Conservation (phyloP, 2,888 invertebrate species). For the Nowickia ferox region DNA sequence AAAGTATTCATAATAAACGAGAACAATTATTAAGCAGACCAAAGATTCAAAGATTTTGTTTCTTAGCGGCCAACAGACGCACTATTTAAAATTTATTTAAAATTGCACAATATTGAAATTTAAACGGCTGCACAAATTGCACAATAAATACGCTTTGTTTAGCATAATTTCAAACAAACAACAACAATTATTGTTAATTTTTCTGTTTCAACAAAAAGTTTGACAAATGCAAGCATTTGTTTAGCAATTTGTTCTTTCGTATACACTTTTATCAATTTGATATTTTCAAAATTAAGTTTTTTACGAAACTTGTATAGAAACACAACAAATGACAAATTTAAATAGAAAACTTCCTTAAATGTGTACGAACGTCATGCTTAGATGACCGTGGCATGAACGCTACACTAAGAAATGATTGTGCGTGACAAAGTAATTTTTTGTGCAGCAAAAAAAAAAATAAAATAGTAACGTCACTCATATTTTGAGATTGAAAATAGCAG, state of each 20-base stretch:
- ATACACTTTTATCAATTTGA: neutral
- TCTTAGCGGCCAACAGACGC: constrained; percentile 9
- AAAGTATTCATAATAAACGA: constrained; percentile 1
- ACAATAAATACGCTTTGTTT: constrained; percentile 31
- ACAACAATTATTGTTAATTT: neutral
- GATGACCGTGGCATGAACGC: constrained; percentile 49
- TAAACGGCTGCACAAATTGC: neutral
- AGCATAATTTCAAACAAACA: neutral
- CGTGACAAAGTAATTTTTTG: constrained; percentile 15
- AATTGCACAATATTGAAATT: constrained; percentile 26
- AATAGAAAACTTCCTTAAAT: constrained; percentile 62
- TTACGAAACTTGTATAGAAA: constrained; percentile 2
- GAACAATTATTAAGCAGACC: constrained; percentile 4
- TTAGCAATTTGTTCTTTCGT: neutral
- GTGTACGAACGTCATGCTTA: constrained; percentile 51
- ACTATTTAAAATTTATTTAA: constrained; percentile 10
- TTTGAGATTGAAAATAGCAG: neutral
- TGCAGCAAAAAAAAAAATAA: neutral
- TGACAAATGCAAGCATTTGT: constrained; percentile 23
- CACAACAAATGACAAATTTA: constrained; percentile 33
- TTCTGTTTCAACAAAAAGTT: constrained; percentile 4
- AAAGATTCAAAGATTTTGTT: constrained; percentile 18
- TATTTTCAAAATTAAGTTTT: constrained; percentile 13
- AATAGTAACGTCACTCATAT: neutral
- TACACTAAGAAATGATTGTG: constrained; percentile 57